These are phyloP conservation scores for Psococerastis gibbosa DNA, from an alignment of 2,888 invertebrate species.

Conservation along the genomic window DNA sequence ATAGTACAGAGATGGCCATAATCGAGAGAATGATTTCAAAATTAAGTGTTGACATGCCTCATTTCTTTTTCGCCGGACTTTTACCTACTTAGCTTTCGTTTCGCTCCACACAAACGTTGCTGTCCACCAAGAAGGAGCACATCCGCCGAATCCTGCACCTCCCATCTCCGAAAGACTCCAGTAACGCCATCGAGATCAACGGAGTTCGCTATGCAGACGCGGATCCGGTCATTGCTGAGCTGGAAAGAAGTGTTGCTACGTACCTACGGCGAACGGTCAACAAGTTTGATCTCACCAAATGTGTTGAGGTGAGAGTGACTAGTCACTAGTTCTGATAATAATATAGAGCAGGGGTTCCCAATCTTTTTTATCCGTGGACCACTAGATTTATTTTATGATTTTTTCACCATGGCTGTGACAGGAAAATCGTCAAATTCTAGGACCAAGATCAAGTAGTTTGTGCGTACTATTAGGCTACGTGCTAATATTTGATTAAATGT, in stretches of 20 bases:
- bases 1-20: no score
- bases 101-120: constrained; percentile 46
- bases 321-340: no score
- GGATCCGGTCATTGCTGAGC: constrained; percentile 26
- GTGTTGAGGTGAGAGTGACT: constrained; percentile 27
- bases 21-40: no score
- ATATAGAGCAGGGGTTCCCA: no score
- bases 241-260: constrained; percentile 38
- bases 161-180: constrained; percentile 16
- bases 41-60: no score
- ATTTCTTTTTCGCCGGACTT: neutral
- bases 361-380: no score
- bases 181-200: constrained; percentile 14
- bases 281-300: constrained; percentile 34
- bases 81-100: constrained; percentile 40
- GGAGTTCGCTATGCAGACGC: neutral
- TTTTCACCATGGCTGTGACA: no score
- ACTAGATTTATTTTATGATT: no score
- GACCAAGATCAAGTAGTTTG: no score
- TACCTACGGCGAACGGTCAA: constrained; percentile 51
- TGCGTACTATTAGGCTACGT: no score
- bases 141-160: constrained; percentile 42
- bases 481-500: no score
- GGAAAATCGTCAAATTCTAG: no score
- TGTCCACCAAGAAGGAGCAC: constrained; percentile 53